Evolutionary conservation across 2,113 vertebrate genomes (phyloP), one percentile per base, ranked within the genome.

Genomic region (Sphaerodactylus townsendi): DNA sequence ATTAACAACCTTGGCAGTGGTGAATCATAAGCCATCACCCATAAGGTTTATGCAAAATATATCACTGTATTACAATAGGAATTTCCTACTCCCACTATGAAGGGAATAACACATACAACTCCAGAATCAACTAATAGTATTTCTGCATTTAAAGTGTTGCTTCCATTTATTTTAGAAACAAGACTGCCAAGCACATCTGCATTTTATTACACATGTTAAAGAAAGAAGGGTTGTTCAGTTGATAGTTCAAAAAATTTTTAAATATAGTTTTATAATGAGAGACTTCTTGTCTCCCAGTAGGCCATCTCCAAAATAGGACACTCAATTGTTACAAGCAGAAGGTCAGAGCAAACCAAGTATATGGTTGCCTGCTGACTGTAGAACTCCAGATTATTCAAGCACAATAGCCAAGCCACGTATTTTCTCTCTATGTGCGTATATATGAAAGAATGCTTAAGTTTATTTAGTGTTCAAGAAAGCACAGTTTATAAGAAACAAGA

Each of bases 11-110:
- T 65, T 50, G 56, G 80, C 33, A 53, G 33, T 11, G 28, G 21
- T 77, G 68, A 86, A 41, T 83, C 74, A 73, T n/a, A 77, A 82
- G 53, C 66, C 44, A 81, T 64, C 41, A 37, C 35, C 44, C 46
- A 53, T 65, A 73, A 74, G 53, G 35, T 79, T 81, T 53, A 77
- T 72, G 33, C 74, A 82, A 77, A 50, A 82, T 28, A 5, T 77
- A 86, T 81, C 62, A 69, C 30, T 75, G 30, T 69, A 77, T 50
- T 82, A 78, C 76, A 79, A 79, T 1, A 35, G 23, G n/a, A 79
- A 65, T 53, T 48, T 64, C 77, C 53, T 41, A 30, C 30, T 82
- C 13, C 44, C 25, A 19, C 62, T 9, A 11, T 39, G 33, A 46
- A 62, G 64, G 39, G 50, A 70, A 76, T 68, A 80, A 53, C 35